These are phyloP conservation scores for Penaeus indicus DNA, from an alignment of 1,140 invertebrate genomes.

Conservation along the genomic window DNA sequence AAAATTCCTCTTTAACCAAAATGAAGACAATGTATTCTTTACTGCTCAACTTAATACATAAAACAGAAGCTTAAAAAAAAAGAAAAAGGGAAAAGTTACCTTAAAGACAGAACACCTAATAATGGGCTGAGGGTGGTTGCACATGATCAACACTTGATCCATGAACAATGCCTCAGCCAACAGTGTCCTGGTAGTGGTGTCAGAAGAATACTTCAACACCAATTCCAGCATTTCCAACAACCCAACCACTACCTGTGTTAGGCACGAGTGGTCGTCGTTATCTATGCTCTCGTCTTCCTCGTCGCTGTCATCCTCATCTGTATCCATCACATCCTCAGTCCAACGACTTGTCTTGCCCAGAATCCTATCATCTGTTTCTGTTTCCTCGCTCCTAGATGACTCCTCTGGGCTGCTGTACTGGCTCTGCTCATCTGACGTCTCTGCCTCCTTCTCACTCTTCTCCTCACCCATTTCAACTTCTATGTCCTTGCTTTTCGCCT, in stretches of 20 bases:
- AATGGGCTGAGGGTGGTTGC: slow-evolving; percentile 50
- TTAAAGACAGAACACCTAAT: slow-evolving; percentile 44
- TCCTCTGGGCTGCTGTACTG: slow-evolving; percentile 6
- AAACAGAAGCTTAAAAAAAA: background rate
- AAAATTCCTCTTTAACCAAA: no score
- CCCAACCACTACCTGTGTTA: slow-evolving; percentile 45
- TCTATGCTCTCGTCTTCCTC: slow-evolving; percentile 42
- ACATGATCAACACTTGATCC: slow-evolving; percentile 51
- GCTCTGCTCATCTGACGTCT: background rate
- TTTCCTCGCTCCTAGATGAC: slow-evolving; percentile 7
- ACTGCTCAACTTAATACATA: background rate
- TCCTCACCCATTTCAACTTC: background rate
- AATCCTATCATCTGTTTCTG: slow-evolving; percentile 18
- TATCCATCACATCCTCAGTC: slow-evolving; percentile 35
- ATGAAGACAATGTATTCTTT: no score
- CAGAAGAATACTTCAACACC: slow-evolving; percentile 28
- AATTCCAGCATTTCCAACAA: slow-evolving; percentile 39
- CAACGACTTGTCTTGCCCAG: slow-evolving; percentile 29
- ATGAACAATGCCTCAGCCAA: slow-evolving; percentile 44
- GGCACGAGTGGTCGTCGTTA: slow-evolving; percentile 29
- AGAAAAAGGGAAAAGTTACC: slow-evolving; percentile 1
- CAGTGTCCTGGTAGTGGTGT: slow-evolving; percentile 38
- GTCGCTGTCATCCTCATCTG: slow-evolving; percentile 44
- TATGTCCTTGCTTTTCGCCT: background rate
- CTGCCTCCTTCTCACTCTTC: background rate